phyloP scores from a whole-genome alignment of 2,797 vertebrate species.

The Sebastes nivosus region DNA sequence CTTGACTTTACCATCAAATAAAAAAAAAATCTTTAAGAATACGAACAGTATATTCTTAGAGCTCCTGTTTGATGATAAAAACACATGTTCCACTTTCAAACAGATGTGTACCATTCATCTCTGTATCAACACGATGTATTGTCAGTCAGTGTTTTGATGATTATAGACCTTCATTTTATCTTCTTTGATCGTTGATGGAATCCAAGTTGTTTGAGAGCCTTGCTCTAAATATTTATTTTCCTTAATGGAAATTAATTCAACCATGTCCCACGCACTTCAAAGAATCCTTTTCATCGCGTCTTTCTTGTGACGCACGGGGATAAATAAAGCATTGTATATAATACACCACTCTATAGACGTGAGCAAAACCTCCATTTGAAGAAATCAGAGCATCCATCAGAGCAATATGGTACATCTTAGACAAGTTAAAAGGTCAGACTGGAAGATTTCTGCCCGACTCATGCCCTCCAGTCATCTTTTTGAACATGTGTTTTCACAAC shows the following conservation, averaged over 20 bases:
- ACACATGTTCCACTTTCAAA: neutral
- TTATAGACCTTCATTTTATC: conserved; percentile 17
- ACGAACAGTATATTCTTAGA: neutral
- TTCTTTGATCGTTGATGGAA: conserved; percentile 24
- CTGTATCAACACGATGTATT: neutral
- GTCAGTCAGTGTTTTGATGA: neutral
- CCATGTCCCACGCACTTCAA: conserved; percentile 29
- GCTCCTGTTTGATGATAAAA: neutral
- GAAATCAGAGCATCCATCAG: conserved; percentile 38
- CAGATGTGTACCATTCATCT: neutral
- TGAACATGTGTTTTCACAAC: conserved; percentile 18
- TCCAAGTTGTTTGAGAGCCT: conserved; percentile 1
- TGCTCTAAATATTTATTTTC: conserved; percentile 40
- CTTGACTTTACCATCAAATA: neutral
- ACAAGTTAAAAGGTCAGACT: conserved; percentile 49
- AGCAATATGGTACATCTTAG: neutral
- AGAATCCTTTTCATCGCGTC: conserved; percentile 12
- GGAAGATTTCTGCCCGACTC: conserved; percentile 19
- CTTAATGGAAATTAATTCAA: conserved; percentile 33
- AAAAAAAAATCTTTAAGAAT: neutral
- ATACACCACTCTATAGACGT: neutral
- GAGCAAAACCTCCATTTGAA: conserved; percentile 25
- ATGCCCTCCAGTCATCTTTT: conserved; percentile 4
- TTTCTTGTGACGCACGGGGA: conserved; percentile 6
- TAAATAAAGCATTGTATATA: conserved; percentile 20